Percentiles rank a stretch among this genome's conserved stretches.
phyloP scores from a whole-genome alignment of 2,797 vertebrate genomes.

The Micrastur ruficollis region DNA sequence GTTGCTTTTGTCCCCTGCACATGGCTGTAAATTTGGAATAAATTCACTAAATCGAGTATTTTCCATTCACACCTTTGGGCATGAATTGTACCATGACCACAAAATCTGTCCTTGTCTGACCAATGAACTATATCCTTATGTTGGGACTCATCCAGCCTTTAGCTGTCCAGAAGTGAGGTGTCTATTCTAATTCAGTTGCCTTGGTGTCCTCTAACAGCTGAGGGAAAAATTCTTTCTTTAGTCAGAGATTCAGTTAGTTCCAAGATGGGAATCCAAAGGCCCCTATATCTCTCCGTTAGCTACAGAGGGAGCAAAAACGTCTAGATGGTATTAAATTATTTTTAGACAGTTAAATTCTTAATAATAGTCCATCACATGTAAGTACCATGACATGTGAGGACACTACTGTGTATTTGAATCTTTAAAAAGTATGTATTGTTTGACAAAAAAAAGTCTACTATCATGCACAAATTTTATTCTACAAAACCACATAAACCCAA shows the following conservation, averaged over 20 bases:
- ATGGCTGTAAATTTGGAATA: neutral
- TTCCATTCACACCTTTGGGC: neutral
- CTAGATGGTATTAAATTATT: neutral
- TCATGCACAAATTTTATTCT: neutral
- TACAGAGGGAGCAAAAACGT: neutral
- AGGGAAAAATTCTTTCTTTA: neutral
- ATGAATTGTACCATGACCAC: neutral
- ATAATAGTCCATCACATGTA: neutral
- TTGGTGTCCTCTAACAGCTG: neutral
- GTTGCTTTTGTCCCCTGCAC: neutral
- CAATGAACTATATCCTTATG: neutral
- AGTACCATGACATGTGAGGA: neutral
- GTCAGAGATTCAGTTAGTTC: neutral
- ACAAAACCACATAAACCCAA: neutral
- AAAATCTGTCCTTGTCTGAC: neutral
- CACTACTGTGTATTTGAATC: neutral
- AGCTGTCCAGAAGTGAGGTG: neutral
- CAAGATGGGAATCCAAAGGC: neutral
- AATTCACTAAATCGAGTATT: neutral
- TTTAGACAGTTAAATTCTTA: neutral
- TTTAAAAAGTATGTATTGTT: neutral
- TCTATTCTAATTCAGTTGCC: neutral
- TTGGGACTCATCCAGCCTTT: neutral
- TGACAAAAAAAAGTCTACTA: neutral
- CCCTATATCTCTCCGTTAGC: neutral